Base-by-base conservation (phyloP, 2,113 vertebrate genomes). In the Paralichthys olivaceus region DNA sequence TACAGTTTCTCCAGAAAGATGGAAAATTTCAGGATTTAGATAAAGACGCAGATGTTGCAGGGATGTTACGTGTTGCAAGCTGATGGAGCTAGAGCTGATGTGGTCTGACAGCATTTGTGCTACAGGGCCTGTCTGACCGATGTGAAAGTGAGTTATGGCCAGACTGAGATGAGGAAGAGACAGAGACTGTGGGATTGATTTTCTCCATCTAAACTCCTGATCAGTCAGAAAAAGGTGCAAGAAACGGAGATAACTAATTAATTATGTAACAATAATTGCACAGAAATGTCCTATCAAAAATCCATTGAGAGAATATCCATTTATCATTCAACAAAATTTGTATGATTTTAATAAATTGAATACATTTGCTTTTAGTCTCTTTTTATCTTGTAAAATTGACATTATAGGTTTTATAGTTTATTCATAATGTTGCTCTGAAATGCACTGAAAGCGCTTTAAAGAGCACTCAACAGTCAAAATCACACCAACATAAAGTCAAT, bases 41-140 rank as follows among this genome's bases (percentile, higher is more conserved):
- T 54, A 12, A 17, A 26, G 72, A 60, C 26, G 20, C 8, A 40
- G 76, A 63, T 47, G 65, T 65, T 83, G 47, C 40, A 59, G 51
- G 51, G 40, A 82, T 73, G 51, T 77, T 72, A 45, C 12, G 54
- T 56, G 37, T 69, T 77, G 75, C 58, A 55, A 6, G 49, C 56
- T 65, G 70, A 85, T 64, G 65, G 69, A 84, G 77, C 47, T 23
- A 69, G 70, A 69, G 72, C 63, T 62, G 73, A 85, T 85, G 55
- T 69, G 62, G 58, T 81, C 72, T 87, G 84, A 78, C 84, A 85
- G 72, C 47, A 56, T 88, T 84, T 78, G 58, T 51, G 69, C 87
- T 86, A 56, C 72, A 77, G 75, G 84, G 63, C 40, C 37, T 9
- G 26, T 66, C 54, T 1, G 19, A 55, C 76, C 72, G 79, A 81